Base-by-base conservation (phyloP, 2,113 vertebrate species). In the Plecotus auritus region DNA sequence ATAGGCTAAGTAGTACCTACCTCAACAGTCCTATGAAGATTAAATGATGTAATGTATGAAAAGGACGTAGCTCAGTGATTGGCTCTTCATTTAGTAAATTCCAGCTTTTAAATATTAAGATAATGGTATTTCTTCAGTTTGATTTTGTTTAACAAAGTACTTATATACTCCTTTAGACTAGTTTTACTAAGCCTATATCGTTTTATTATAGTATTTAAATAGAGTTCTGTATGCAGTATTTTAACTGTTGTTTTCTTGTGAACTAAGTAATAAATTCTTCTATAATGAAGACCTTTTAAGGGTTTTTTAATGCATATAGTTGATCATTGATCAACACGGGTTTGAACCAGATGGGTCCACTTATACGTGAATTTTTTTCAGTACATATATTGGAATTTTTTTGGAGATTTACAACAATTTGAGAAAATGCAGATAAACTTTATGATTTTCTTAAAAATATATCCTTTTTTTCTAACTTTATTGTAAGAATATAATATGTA, bases 121-220 rank as follows among this genome's bases (percentile, higher is more conserved):
- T 69, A 61, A 61, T 74, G 30, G 4, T 89, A 72, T 73, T 91
- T 93, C 76, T 78, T 80, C 54, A 81, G 69, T 81, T 88, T 91
- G 40, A 23, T 76, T 95, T 95, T 90, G 42, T 81, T 85, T 95
- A 93, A 61, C 64, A 85, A 90, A 93, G 35, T 86, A 47, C n/a
- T 88, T 89, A 84, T 28, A 23, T 72, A 86, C 30, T 47, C 35
- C 22, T 87, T 49, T 88, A 66, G 42, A 83, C 64, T 78, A 85
- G 32, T 88, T 88, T 88, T 88, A 85, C n/a, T 96, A 85, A 93
- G 66, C 18, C 54, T 42, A 0, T 88, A 22, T 87, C 30, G 7
- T n/a, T 83, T 30, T 76, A 4, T 49, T 78, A 23, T 20, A 82
- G 45, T 88, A 73, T 93, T 91, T 54, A 88, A 70, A n/a, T 56